A percentile compares a stretch with the other conserved stretches of the same genome.
These are phyloP conservation scores for Stenchaetothrips biformis DNA, from an alignment of 2,888 invertebrate species.

Conservation along the genomic window DNA sequence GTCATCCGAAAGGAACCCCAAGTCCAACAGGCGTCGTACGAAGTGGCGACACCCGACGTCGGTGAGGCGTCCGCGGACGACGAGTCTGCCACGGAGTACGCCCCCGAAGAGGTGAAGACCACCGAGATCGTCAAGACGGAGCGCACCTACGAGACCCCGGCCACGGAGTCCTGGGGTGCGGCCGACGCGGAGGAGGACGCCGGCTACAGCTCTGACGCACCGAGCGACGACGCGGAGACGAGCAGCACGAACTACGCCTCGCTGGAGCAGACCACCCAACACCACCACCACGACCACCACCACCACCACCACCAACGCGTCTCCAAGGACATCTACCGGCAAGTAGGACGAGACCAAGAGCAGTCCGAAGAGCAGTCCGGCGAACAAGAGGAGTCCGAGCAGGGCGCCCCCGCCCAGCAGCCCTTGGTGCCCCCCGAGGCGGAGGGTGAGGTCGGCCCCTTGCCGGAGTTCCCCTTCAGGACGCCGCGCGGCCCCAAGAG, in stretches of 20 bases:
- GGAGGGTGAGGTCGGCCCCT: not conserved
- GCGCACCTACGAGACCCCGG: not conserved
- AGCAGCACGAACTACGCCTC: not conserved
- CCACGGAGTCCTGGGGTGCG: not conserved
- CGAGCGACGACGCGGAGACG: not conserved
- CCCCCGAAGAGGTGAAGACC: not conserved
- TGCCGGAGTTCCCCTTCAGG: not conserved
- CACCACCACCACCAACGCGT: not conserved
- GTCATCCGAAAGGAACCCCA: not conserved
- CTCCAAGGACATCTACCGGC: too few relatives aligned
- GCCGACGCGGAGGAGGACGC: not conserved
- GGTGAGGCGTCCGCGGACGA: not conserved
- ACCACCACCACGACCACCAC: not conserved
- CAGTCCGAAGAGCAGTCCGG: too few relatives aligned
- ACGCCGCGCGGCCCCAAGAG: not conserved
- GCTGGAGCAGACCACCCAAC: not conserved
- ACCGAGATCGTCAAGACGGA: conserved; percentile 1
- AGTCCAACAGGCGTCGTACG: not conserved
- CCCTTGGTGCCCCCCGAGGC: not conserved
- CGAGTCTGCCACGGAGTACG: not conserved
- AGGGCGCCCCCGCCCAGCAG: too few relatives aligned
- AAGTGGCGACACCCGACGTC: not conserved
- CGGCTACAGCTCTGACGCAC: not conserved
- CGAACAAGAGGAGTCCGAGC: too few relatives aligned
- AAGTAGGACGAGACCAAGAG: too few relatives aligned